Evolutionary conservation across 2,113 vertebrate species (phyloP), one percentile per base, ranked within the genome.

Genomic region (Charadrius vociferus): DNA sequence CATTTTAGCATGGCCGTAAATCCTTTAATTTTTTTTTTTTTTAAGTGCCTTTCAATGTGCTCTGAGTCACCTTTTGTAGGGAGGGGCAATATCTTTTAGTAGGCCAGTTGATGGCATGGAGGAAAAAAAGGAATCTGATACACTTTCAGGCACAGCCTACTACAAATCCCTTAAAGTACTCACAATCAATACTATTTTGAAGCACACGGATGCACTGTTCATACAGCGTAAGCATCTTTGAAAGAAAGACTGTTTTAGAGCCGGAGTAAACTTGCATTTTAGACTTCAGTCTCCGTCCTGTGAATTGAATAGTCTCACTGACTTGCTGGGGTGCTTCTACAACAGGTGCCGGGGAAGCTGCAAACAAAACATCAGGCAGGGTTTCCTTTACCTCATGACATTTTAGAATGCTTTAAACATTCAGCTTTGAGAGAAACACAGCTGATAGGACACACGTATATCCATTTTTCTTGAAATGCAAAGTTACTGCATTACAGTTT

Each of bases 261-360:
- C 99, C 99, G 2, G 99, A 99, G 92, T 99, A 99, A 66, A 99
- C 99, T 39, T 98, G 98, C 99, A 99, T 99, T 96, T 99, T 99
- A 83, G 85, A 98, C 95, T 99, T 99, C 16, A 98, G 92, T 43
- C 99, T 97, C 61, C 97, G 98, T n/a, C 99, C 99, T 12, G 98
- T 99, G 94, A 99, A 99, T 39, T 97, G 94, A 39, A 70, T 52
- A 1, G 86, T 63, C 27, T 99, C 98, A 41, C 16, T 34, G 39
- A 49, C 72, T 79, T 81, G 66, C 62, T 92, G 86, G 16, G 93
- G 47, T 37, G 45, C 43, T 63, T 96, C 95, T 32, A 71, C 39
- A 55, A 59, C 66, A 55, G 90, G 73, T 45, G 45, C 77, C 74
- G 32, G 0, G 0, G 30, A 59, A 15, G 1, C 74, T 80, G 80